Conservation (phyloP, 2,113 vertebrate genomes). For the Burhinus oedicnemus region DNA sequence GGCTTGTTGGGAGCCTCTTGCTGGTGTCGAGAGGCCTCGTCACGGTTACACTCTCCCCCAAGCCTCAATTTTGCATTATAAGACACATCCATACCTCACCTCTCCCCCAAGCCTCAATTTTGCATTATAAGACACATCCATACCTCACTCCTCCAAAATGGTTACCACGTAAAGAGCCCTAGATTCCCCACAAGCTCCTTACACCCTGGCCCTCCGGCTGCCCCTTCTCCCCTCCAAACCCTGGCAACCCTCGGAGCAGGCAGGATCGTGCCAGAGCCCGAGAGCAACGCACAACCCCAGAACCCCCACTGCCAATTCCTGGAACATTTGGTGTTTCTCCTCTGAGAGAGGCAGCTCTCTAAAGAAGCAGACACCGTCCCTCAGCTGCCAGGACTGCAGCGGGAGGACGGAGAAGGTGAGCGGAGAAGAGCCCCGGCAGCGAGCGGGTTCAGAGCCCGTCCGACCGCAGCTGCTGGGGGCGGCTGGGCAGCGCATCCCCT, state of each 20-base stretch:
- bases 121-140: neutral
- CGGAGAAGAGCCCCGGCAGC: neutral
- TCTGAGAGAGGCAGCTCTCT: neutral
- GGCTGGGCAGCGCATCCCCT: too few species aligned
- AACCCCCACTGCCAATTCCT: rapidly evolving
- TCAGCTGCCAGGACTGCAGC: neutral
- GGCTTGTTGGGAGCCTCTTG: neutral
- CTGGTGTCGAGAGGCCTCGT: rapidly evolving
- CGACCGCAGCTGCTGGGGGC: too few species aligned
- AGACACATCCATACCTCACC: neutral
- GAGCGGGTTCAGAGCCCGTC: neutral
- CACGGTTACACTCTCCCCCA: rapidly evolving
- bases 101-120: neutral
- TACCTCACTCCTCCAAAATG: neutral
- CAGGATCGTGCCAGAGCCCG: rapidly evolving
- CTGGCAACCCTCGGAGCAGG: neutral
- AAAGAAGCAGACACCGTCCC: rapidly evolving
- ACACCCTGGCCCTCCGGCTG: rapidly evolving
- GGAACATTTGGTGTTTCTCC: rapidly evolving
- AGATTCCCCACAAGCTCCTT: too few species aligned
- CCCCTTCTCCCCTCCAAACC: too few species aligned
- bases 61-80: neutral
- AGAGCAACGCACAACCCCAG: rapidly evolving
- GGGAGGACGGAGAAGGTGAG: rapidly evolving
- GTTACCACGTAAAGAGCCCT: rapidly evolving